Evolutionary conservation across 2,888 invertebrate species (phyloP), one percentile per base, ranked within the genome.

Genomic region (Thecophora atra): DNA sequence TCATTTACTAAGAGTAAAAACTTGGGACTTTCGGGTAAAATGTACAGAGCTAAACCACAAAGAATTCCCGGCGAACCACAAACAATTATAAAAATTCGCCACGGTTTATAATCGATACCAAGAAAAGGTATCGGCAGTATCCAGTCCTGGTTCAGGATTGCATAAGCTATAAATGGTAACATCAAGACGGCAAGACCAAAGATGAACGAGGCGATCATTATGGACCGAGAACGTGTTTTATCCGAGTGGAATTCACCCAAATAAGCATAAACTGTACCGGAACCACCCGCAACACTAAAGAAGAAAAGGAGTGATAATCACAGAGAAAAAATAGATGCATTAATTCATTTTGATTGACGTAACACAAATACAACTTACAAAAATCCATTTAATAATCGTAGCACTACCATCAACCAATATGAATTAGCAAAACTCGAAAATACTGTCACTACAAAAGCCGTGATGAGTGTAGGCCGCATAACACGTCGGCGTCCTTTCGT

Each of bases 321-420:
- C n/a, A n/a, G n/a, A 26, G 17, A 24, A 7, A 28, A 71, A 70
- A 51, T n/a, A n/a, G n/a, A n/a, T n/a, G n/a, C n/a, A n/a, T n/a
- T n/a, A n/a, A n/a, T 52, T 28, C 8, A 54, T 28, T 15, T 47
- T 4, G 28, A 64, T 26, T 44, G 44, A n/a, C 0, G 17, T 44
- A 15, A 24, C 15, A 5, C 24, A 44, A 63, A 3, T 11, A 17
- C 15, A 54, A 83, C 86, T 87, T 86, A 89, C 89, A 88, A 87
- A 76, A 88, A 87, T 73, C 89, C 89, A 79, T 88, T 89, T 17
- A 89, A 77, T 77, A 87, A 89, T 77, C 89, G 80, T 21, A 89
- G 77, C 13, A 87, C 68, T 47, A 89, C 85, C 78, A 90, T 88
- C 15, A 88, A 72, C 86, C 88, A 88, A 73, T 87, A 87, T 68